phyloP scores from a whole-genome alignment of 2,797 vertebrate genomes.

The Myotis myotis region DNA sequence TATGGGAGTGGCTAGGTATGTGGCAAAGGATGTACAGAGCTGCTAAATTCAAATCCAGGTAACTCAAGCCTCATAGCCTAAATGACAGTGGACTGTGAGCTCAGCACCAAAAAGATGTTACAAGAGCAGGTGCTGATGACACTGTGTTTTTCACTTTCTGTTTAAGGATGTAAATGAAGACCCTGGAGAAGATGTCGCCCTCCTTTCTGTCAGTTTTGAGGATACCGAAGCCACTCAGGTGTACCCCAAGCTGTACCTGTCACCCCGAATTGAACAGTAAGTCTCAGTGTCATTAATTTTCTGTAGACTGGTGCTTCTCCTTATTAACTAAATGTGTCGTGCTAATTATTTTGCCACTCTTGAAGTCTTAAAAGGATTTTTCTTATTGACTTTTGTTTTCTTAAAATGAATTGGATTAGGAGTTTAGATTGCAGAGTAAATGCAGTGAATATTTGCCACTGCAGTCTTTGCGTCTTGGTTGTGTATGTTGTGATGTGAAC shows the following conservation, averaged over 20 bases:
- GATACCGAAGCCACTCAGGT: constrained; percentile 97
- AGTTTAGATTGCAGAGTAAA: constrained; percentile 13
- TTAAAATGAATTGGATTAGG: not conserved
- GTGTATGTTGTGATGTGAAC: not conserved
- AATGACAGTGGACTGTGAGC: not conserved
- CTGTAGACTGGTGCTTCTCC: not conserved
- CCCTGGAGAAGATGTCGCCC: constrained; percentile 96
- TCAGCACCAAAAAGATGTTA: not conserved
- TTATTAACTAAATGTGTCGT: not conserved
- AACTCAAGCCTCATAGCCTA: not conserved
- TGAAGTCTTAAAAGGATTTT: constrained; percentile 6
- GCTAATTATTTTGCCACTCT: not conserved
- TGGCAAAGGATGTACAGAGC: not conserved
- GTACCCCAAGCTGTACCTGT: constrained; percentile 96
- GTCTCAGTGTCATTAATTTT: constrained; percentile 71
- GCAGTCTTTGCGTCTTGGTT: not conserved
- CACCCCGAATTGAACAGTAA: constrained; percentile 98
- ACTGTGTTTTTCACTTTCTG: constrained; percentile 45
- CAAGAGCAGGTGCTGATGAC: not conserved
- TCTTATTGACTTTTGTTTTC: constrained; percentile 25
- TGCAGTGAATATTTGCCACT: not conserved
- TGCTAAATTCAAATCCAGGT: not conserved
- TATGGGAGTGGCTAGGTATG: not conserved
- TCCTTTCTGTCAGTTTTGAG: constrained; percentile 98
- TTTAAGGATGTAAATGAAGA: constrained; percentile 95